Evolutionary conservation across 2,888 invertebrate genomes (phyloP).

Genomic region (Scaptomyza polygonia): DNA sequence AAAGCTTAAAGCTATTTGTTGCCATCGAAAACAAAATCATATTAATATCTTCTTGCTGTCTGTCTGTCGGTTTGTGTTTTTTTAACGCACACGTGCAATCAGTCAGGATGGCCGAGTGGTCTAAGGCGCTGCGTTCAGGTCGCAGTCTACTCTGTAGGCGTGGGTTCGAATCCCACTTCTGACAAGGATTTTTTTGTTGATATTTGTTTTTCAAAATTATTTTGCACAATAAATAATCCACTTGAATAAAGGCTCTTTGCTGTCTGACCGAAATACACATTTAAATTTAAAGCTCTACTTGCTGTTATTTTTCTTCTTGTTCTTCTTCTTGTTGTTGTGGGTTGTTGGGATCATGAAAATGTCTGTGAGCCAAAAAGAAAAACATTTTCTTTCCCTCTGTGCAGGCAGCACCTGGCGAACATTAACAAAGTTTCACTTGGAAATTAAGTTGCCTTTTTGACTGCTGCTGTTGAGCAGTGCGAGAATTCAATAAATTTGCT

Average conservation of each 20-base stretch:
- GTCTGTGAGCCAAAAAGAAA: constrained; percentile 39
- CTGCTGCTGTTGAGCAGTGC: constrained; percentile 49
- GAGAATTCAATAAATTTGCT: constrained; percentile 74
- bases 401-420: constrained; percentile 58
- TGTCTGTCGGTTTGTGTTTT: constrained; percentile 1
- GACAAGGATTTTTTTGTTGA: constrained; percentile 27
- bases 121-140: constrained; percentile 67
- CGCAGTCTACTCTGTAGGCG: constrained; percentile 67
- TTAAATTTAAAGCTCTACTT: neutral
- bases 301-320: constrained; percentile 17
- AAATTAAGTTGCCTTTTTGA: constrained; percentile 73
- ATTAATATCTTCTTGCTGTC: neutral
- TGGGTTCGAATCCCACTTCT: constrained; percentile 66
- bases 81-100: rapidly evolving
- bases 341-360: constrained; percentile 52
- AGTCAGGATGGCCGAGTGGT: constrained; percentile 66
- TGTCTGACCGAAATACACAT: neutral
- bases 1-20: constrained; percentile 13
- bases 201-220: constrained; percentile 1
- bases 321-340: constrained; percentile 14
- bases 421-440: constrained; percentile 72
- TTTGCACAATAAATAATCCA: constrained; percentile 7
- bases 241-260: neutral
- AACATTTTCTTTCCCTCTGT: neutral
- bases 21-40: constrained; percentile 2